These are phyloP conservation scores for Julus scandinavius DNA, from an alignment of 2,888 invertebrate species.

Conservation along the genomic window DNA sequence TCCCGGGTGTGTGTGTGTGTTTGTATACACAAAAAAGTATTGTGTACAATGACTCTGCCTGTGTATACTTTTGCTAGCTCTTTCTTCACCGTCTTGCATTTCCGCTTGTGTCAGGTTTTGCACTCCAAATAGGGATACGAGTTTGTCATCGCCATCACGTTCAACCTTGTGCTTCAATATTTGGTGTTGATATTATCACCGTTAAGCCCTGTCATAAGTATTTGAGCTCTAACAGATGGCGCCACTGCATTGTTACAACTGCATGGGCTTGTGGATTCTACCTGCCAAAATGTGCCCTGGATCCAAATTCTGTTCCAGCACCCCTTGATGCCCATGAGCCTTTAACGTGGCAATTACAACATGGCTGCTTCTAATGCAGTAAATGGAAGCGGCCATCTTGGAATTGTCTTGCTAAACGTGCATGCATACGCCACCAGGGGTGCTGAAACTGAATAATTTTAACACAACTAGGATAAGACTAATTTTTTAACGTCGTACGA, in stretches of 20 bases:
- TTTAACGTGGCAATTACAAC: too few relatives aligned
- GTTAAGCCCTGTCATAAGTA: neutral
- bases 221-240: neutral
- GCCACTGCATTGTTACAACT: neutral
- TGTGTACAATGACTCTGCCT: conserved; percentile 1
- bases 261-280: too few relatives aligned
- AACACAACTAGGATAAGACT: too few relatives aligned
- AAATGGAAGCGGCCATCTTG: too few relatives aligned
- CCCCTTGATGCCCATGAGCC: too few relatives aligned
- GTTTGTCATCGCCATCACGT: neutral
- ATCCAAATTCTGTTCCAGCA: too few relatives aligned
- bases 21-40: neutral
- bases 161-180: neutral
- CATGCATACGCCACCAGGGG: too few relatives aligned
- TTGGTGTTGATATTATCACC: neutral
- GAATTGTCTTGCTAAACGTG: too few relatives aligned
- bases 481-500: too few relatives aligned
- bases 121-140: conserved; percentile 9
- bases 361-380: too few relatives aligned
- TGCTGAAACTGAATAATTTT: too few relatives aligned
- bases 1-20: neutral
- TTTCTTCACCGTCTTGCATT: conserved; percentile 8
- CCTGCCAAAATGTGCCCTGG: too few relatives aligned
- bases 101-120: neutral
- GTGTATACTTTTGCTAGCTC: neutral